Evolutionary conservation across 2,888 invertebrate species (phyloP).

Genomic region (Agrochola macilenta): DNA sequence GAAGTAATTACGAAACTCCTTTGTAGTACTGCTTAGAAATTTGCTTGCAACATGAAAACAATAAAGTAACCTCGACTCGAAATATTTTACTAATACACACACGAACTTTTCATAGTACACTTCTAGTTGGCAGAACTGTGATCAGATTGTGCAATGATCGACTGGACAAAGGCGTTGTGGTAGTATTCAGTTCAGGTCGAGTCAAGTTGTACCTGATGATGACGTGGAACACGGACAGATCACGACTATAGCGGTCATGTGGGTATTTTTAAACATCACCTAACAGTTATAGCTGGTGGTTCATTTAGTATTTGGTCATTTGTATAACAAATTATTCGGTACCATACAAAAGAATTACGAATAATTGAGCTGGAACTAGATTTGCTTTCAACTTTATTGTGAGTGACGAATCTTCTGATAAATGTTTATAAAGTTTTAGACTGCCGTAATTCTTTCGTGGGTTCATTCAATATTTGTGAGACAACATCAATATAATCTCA

Average conservation of each 20-base stretch:
- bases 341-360: conserved; percentile 51
- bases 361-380: background rate
- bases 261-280: conserved; percentile 85
- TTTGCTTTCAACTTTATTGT: background rate
- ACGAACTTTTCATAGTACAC: background rate
- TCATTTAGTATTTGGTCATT: conserved; percentile 55
- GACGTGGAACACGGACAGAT: conserved; percentile 54
- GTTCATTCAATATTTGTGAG: conserved; percentile 42
- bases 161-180: conserved; percentile 62
- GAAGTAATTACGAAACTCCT: conserved; percentile 4
- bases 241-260: conserved; percentile 77
- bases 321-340: conserved; percentile 28
- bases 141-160: conserved; percentile 49
- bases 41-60: conserved; percentile 6
- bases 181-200: conserved; percentile 55
- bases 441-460: conserved; percentile 38
- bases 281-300: conserved; percentile 70
- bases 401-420: conserved; percentile 5
- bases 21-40: background rate
- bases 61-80: conserved; percentile 11
- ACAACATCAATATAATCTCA: conserved; percentile 50
- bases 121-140: conserved; percentile 57
- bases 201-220: conserved; percentile 64
- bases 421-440: conserved; percentile 1
- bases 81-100: conserved; percentile 10